These are phyloP conservation scores for Melieria crassipennis DNA, from an alignment of 2,888 invertebrate species.

Conservation along the genomic window DNA sequence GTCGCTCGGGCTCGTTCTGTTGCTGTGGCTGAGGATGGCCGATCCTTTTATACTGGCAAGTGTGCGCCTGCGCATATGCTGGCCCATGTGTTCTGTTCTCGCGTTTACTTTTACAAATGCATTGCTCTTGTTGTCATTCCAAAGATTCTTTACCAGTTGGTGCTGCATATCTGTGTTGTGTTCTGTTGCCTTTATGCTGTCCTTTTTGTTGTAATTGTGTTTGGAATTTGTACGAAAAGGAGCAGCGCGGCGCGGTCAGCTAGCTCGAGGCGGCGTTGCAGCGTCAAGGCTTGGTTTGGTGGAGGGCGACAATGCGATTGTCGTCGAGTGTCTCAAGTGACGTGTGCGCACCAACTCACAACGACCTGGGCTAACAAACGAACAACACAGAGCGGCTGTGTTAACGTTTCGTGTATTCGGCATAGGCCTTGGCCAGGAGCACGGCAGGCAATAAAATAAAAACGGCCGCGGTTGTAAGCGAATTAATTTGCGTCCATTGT, in stretches of 20 bases:
- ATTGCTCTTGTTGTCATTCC: slow-evolving; percentile 38
- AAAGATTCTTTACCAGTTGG: slow-evolving; percentile 25
- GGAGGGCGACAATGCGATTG: neutral
- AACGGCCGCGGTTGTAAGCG: neutral
- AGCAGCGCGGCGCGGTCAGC: too few relatives aligned
- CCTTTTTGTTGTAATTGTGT: too few relatives aligned
- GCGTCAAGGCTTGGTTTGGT: too few relatives aligned
- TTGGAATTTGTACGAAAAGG: slow-evolving; percentile 37
- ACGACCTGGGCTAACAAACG: slow-evolving; percentile 22
- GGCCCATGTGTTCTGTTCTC: slow-evolving; percentile 36
- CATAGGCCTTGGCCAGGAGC: slow-evolving; percentile 14
- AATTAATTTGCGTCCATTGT: too few relatives aligned
- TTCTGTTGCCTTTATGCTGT: neutral
- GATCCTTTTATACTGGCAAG: slow-evolving; percentile 59
- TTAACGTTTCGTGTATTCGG: slow-evolving; percentile 14
- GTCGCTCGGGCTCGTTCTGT: slow-evolving; percentile 56
- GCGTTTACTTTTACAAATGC: slow-evolving; percentile 36
- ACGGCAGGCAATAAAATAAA: slow-evolving; percentile 5
- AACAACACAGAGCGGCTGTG: too few relatives aligned
- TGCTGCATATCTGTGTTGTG: neutral
- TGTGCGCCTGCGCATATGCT: slow-evolving; percentile 16
- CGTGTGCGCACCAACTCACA: slow-evolving; percentile 1
- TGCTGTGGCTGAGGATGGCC: slow-evolving; percentile 43
- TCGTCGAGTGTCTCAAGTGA: slow-evolving; percentile 5
- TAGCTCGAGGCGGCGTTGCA: too few relatives aligned